A percentile compares a stretch with the other conserved stretches of the same genome.
Evolutionary conservation across 2,113 vertebrate genomes (phyloP).

Genomic region (Puntigrus tetrazona): DNA sequence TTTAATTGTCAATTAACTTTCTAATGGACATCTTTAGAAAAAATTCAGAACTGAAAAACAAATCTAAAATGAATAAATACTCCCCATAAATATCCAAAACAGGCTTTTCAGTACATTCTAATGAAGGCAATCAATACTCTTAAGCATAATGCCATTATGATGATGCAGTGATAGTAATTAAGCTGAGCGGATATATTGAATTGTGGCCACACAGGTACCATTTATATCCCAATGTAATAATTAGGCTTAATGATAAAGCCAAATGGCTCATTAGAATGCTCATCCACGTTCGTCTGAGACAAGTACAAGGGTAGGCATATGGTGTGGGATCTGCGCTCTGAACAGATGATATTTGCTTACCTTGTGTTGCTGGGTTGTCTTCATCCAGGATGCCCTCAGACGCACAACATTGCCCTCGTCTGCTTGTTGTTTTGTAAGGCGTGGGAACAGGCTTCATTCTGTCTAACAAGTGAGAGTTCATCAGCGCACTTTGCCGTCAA

Average conservation of each 20-base stretch:
- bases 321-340: constrained; percentile 60
- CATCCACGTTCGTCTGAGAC: constrained; percentile 62
- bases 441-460: constrained; percentile 5
- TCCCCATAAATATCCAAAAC: not conserved
- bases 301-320: constrained; percentile 59
- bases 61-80: not conserved
- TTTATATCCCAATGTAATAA: constrained; percentile 72
- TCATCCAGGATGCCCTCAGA: constrained; percentile 36
- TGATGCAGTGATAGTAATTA: constrained; percentile 66
- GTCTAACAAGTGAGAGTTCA: constrained; percentile 9
- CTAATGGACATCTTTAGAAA: not conserved
- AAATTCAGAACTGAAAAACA: not conserved
- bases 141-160: constrained; percentile 36
- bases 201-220: constrained; percentile 67
- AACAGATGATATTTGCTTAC: constrained; percentile 60
- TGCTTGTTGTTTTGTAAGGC: constrained; percentile 38
- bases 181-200: constrained; percentile 69
- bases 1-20: too few relatives aligned
- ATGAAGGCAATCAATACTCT: constrained; percentile 10
- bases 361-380: constrained; percentile 50
- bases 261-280: constrained; percentile 74
- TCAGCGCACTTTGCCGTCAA: not conserved
- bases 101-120: not conserved
- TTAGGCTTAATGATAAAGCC: constrained; percentile 74
- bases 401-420: not conserved